Percentiles rank a stretch among this genome's conserved stretches.
Conservation (phyloP, 2,888 invertebrate species). For the Eristalis arbustorum region DNA sequence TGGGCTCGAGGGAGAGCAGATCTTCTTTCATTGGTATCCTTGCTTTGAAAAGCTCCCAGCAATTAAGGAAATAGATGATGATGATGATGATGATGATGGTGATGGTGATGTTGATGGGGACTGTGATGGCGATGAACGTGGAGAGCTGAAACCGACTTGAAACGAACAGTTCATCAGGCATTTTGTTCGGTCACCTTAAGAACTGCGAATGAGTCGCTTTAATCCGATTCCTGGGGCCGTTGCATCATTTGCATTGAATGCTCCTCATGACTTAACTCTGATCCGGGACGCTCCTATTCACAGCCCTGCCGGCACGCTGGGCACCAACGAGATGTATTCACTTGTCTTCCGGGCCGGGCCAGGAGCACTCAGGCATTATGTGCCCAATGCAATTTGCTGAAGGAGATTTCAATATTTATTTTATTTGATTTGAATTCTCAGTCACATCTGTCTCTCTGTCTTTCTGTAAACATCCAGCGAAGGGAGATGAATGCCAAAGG, state of each 20-base stretch:
- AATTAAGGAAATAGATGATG: neutral
- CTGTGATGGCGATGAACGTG: neutral
- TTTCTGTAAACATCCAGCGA: no score
- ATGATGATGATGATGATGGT: neutral
- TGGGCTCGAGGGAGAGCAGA: neutral
- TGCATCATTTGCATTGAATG: neutral
- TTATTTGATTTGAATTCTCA: no score
- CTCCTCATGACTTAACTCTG: neutral
- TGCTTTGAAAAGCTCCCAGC: neutral
- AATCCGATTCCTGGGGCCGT: neutral
- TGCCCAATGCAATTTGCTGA: no score
- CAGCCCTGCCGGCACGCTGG: no score
- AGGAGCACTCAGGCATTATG: no score
- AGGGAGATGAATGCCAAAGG: no score
- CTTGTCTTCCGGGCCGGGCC: no score
- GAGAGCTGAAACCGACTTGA: neutral
- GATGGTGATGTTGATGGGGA: neutral
- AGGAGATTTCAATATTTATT: no score
- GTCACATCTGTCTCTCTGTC: no score
- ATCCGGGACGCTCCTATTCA: no score
- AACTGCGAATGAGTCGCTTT: neutral
- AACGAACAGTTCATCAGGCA: neutral
- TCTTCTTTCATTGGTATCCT: neutral
- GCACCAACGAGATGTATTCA: no score
- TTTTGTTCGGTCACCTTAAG: neutral